A percentile compares a stretch with the other conserved stretches of the same genome.
phyloP scores from a whole-genome alignment of 2,888 invertebrate species.

The Patella depressa region DNA sequence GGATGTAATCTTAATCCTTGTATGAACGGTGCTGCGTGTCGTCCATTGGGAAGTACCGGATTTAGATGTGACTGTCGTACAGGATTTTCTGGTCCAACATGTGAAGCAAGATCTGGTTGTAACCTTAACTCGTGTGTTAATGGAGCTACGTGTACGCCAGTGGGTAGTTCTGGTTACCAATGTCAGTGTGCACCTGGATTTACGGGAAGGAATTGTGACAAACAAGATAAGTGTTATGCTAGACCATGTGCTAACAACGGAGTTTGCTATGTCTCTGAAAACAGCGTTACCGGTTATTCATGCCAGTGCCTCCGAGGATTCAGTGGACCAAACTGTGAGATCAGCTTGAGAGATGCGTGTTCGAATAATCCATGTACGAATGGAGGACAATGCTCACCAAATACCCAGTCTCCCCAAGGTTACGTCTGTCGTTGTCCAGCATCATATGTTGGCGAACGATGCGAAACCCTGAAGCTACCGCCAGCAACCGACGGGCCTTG shows the following conservation, averaged over 20 bases:
- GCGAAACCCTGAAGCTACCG: not conserved
- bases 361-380: not conserved
- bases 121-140: not conserved
- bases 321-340: constrained; percentile 20
- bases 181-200: not conserved
- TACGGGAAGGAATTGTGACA: not conserved
- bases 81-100: constrained; percentile 18
- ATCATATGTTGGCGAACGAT: constrained; percentile 4
- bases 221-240: constrained; percentile 12
- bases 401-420: not conserved
- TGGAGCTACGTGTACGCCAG: not conserved
- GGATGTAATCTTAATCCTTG: not conserved
- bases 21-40: not conserved
- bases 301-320: constrained; percentile 19
- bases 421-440: constrained; percentile 19
- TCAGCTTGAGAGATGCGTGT: not conserved
- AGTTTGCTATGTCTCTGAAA: not conserved
- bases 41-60: not conserved
- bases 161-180: not conserved
- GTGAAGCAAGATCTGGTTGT: constrained; percentile 10
- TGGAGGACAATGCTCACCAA: not conserved
- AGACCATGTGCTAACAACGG: constrained; percentile 17
- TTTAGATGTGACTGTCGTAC: constrained; percentile 14
- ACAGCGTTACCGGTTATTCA: not conserved
- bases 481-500: not conserved